Conservation (phyloP, 2,113 vertebrate genomes). For the Hemichromis elongatus region DNA sequence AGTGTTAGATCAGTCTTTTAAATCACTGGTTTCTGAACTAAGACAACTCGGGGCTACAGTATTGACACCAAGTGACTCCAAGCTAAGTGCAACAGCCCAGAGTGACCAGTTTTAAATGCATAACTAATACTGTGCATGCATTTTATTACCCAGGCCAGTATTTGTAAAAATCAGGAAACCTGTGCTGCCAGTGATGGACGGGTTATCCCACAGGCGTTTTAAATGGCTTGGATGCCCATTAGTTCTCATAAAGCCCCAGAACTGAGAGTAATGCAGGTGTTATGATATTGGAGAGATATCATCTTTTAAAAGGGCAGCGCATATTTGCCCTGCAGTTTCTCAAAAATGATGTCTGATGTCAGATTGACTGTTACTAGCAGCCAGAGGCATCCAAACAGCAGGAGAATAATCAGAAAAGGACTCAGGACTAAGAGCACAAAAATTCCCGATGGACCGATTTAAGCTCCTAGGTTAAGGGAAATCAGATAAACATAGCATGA, state of each 20-base stretch:
- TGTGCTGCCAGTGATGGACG: background rate
- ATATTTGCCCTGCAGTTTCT: background rate
- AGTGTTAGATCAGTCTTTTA: background rate
- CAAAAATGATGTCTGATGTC: background rate
- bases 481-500: slow-evolving; percentile 16
- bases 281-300: slow-evolving; percentile 7
- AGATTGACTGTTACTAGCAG: slow-evolving; percentile 6
- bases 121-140: slow-evolving; percentile 1
- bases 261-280: background rate
- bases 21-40: background rate
- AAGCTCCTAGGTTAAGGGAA: slow-evolving; percentile 6
- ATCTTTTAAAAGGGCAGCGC: slow-evolving; percentile 23
- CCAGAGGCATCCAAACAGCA: background rate
- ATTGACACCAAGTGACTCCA: background rate
- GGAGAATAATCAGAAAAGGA: background rate
- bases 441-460: background rate
- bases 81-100: background rate
- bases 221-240: slow-evolving; percentile 28
- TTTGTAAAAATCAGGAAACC: slow-evolving; percentile 19
- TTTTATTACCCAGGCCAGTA: background rate
- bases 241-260: background rate
- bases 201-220: slow-evolving; percentile 3
- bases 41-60: background rate
- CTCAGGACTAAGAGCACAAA: background rate
- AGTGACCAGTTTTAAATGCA: background rate